A percentile compares a stretch with the other conserved stretches of the same genome.
Evolutionary conservation across 1,140 invertebrate genomes (phyloP).

Genomic region (Leptonema lineaticorne): DNA sequence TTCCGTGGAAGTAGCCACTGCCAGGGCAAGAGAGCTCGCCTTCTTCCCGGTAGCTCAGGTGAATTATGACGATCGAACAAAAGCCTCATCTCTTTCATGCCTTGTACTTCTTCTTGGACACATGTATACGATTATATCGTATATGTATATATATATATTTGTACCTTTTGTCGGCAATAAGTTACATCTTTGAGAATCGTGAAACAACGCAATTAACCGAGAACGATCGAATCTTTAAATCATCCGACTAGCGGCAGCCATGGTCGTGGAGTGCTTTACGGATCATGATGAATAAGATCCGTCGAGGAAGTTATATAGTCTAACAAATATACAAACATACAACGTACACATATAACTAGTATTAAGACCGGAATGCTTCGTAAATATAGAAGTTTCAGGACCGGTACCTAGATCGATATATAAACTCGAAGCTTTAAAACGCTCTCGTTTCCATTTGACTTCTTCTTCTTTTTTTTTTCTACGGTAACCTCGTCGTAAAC

Average conservation of each 20-base stretch:
- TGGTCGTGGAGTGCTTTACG: conserved; percentile 4
- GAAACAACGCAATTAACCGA: conserved; percentile 18
- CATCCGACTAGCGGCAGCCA: background rate
- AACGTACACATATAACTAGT: too few relatives aligned
- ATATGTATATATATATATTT: background rate
- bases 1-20: too few relatives aligned
- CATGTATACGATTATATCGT: background rate
- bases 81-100: background rate
- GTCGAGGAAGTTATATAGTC: conserved; percentile 2
- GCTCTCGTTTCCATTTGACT: too few relatives aligned
- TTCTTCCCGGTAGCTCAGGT: conserved; percentile 2
- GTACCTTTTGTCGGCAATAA: conserved; percentile 1
- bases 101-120: too few relatives aligned
- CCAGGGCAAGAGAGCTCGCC: too few relatives aligned
- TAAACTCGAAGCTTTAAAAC: too few relatives aligned
- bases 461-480: too few relatives aligned
- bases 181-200: conserved; percentile 6
- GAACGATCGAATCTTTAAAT: conserved; percentile 16
- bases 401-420: too few relatives aligned
- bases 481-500: too few relatives aligned
- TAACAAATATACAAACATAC: too few relatives aligned
- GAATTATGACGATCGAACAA: conserved; percentile 13
- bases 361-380: too few relatives aligned
- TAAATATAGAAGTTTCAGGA: too few relatives aligned
- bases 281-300: conserved; percentile 2